phyloP scores from a whole-genome alignment of 2,113 vertebrate genomes.

The Theristicus caerulescens region DNA sequence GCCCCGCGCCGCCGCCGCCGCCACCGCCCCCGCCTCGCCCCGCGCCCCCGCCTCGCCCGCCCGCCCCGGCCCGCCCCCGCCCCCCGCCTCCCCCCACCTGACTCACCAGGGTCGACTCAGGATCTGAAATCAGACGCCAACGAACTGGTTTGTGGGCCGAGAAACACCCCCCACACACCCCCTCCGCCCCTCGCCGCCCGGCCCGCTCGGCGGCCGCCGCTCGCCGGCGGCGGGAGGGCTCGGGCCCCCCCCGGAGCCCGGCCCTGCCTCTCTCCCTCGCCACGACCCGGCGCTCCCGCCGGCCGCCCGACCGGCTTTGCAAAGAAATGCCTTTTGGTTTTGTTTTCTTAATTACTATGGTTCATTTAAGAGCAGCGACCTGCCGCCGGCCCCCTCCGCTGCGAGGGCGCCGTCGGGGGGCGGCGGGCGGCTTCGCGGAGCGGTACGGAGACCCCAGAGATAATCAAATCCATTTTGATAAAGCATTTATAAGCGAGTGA shows the following conservation, averaged over 20 bases:
- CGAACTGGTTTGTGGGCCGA: conserved; percentile 68
- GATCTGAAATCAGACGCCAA: conserved; percentile 74
- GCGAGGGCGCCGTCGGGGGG: background rate
- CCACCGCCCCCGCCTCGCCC: background rate
- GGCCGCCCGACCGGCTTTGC: conserved; percentile 32
- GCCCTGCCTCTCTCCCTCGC: too few species aligned
- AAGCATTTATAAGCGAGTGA: conserved; percentile 32
- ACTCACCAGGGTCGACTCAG: conserved; percentile 77
- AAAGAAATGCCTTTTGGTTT: background rate
- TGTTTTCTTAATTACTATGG: background rate
- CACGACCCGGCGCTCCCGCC: background rate
- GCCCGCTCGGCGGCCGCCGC: too few species aligned
- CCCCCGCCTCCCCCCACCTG: background rate
- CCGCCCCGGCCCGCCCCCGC: background rate
- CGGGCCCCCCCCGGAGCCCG: too few species aligned
- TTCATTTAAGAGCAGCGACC: background rate
- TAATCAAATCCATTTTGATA: conserved; percentile 60
- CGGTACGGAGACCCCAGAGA: background rate
- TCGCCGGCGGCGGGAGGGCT: too few species aligned
- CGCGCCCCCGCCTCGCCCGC: too few species aligned
- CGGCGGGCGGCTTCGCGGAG: background rate
- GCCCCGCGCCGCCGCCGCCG: background rate
- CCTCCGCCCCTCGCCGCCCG: background rate
- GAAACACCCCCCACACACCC: background rate
- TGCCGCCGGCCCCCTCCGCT: background rate